Evolutionary conservation across 2,113 vertebrate genomes (phyloP).

Genomic region (Indicator indicator): DNA sequence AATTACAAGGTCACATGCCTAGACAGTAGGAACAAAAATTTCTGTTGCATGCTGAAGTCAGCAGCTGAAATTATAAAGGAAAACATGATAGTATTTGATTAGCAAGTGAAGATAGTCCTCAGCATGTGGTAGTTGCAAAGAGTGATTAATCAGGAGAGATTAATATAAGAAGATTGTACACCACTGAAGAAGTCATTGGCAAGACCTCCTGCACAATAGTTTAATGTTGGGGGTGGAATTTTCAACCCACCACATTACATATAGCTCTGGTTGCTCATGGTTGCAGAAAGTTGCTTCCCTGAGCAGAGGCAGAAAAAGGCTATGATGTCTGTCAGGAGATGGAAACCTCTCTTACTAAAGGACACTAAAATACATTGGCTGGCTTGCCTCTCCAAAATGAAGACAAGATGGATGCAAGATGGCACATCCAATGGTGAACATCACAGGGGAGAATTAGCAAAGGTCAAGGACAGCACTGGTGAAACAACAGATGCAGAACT

Average conservation of each 20-base stretch:
- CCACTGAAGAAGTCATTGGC: background rate
- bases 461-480: background rate
- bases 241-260: background rate
- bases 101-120: background rate
- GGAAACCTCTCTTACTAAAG: background rate
- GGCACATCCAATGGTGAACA: constrained; percentile 6
- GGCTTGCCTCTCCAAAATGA: background rate
- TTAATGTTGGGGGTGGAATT: no score
- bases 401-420: background rate
- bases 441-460: background rate
- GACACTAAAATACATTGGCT: background rate
- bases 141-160: background rate
- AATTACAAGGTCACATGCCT: background rate
- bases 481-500: background rate
- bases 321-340: background rate
- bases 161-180: background rate
- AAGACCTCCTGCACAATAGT: background rate
- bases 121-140: background rate
- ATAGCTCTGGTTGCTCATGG: background rate
- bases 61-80: background rate
- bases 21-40: background rate
- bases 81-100: background rate
- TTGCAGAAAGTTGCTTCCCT: background rate
- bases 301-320: background rate
- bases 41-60: background rate